A percentile compares a stretch with the other conserved stretches of the same genome.
phyloP scores from a whole-genome alignment of 92 coral and sea anemone species.

The Palythoa grandis region DNA sequence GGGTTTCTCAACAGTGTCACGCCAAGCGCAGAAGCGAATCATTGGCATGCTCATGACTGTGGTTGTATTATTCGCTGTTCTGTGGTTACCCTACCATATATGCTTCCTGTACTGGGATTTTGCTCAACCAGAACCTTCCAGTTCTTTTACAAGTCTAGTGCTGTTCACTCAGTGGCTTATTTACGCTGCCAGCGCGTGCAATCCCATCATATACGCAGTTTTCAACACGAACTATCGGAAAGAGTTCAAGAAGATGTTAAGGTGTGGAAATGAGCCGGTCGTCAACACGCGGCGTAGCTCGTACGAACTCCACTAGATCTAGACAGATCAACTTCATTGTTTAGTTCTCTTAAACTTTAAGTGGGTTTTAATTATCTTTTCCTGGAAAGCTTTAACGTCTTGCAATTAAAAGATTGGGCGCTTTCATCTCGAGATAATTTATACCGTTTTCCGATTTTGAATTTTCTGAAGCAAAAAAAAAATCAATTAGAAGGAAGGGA shows the following conservation, averaged over 20 bases:
- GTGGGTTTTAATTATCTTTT: background rate
- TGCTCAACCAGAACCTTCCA: slow-evolving; percentile 53
- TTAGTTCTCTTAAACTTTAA: background rate
- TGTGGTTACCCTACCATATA: slow-evolving; percentile 84
- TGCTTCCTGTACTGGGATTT: slow-evolving; percentile 73
- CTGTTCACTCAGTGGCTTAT: slow-evolving; percentile 72
- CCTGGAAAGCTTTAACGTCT: background rate
- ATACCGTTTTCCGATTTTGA: no score
- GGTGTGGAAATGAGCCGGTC: background rate
- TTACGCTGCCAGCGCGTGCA: slow-evolving; percentile 80
- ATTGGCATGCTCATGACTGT: slow-evolving; percentile 70
- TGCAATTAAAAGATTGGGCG: no score
- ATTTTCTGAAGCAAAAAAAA: no score
- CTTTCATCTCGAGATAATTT: no score
- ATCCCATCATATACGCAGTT: slow-evolving; percentile 73
- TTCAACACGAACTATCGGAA: slow-evolving; percentile 71
- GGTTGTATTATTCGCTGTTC: slow-evolving; percentile 67
- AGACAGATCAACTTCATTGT: background rate
- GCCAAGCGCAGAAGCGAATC: slow-evolving; percentile 67
- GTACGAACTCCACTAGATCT: background rate
- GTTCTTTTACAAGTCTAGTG: slow-evolving; percentile 48
- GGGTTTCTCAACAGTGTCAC: slow-evolving; percentile 57
- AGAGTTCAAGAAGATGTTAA: slow-evolving; percentile 62
- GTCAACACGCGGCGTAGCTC: background rate
- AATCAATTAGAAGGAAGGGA: no score